Conservation (phyloP, 2,113 vertebrate genomes). For the Rhinopithecus roxellana region DNA sequence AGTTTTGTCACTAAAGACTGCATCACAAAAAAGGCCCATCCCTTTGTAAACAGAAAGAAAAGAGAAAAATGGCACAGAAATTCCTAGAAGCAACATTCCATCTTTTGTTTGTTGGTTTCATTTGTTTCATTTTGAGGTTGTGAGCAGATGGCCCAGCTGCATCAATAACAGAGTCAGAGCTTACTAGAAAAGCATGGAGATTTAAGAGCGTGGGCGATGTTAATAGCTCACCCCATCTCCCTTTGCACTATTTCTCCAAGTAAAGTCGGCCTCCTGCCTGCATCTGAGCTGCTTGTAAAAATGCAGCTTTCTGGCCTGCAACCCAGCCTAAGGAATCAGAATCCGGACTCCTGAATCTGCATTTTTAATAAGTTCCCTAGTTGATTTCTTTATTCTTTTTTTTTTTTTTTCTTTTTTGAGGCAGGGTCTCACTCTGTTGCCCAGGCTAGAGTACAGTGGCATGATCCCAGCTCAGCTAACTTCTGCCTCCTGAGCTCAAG, state of each 20-base stretch:
- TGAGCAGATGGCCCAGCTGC: conserved; percentile 43
- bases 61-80: not conserved
- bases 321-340: not conserved
- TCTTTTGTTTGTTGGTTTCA: conserved; percentile 33
- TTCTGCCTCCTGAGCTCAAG: not conserved
- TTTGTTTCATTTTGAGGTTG: conserved; percentile 40
- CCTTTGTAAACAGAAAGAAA: conserved; percentile 10
- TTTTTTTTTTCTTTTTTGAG: not conserved
- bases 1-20: conserved; percentile 12
- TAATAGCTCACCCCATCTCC: not conserved
- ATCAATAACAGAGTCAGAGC: not conserved
- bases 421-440: not conserved
- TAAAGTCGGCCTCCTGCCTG: not conserved
- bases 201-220: not conserved
- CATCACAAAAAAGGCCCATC: not conserved
- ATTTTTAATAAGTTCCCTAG: not conserved
- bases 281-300: not conserved
- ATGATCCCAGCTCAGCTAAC: not conserved
- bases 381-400: not conserved
- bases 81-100: conserved; percentile 7
- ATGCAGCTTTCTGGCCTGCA: not conserved
- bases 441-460: not conserved
- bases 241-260: not conserved
- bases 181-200: not conserved
- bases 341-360: not conserved